Evolutionary conservation across 2,797 vertebrate species (phyloP).

Genomic region (Chloroceryle inda): DNA sequence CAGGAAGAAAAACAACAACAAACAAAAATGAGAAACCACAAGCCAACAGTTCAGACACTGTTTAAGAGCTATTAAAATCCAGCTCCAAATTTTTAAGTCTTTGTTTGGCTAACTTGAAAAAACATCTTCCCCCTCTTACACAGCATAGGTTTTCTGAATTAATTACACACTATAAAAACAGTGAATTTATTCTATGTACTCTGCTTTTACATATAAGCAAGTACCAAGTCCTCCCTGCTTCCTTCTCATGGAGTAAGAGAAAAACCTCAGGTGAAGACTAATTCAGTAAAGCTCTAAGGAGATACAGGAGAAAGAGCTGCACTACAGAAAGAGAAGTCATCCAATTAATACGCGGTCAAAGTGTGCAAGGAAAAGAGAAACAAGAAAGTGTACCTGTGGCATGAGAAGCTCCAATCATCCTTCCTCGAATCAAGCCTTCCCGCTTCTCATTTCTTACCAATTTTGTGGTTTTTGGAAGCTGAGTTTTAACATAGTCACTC

Average conservation of each 20-base stretch:
- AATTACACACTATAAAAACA: background rate
- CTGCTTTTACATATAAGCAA: background rate
- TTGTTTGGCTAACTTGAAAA: background rate
- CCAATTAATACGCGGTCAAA: background rate
- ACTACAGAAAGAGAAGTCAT: background rate
- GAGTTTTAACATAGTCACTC: constrained; percentile 82
- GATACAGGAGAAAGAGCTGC: background rate
- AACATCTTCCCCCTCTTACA: background rate
- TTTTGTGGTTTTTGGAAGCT: constrained; percentile 86
- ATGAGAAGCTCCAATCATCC: constrained; percentile 95
- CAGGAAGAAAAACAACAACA: background rate
- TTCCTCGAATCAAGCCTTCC: constrained; percentile 94
- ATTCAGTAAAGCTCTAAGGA: background rate
- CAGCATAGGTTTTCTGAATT: background rate
- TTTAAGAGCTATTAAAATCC: background rate
- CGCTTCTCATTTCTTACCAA: constrained; percentile 90
- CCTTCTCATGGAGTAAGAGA: background rate
- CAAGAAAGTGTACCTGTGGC: constrained; percentile 84
- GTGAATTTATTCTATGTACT: background rate
- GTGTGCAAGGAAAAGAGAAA: background rate
- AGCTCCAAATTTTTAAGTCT: background rate
- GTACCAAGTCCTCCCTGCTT: background rate
- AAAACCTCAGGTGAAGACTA: background rate
- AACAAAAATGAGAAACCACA: background rate
- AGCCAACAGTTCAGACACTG: background rate